phyloP scores from a whole-genome alignment of 2,113 vertebrate species.

The Muntiacus reevesi region DNA sequence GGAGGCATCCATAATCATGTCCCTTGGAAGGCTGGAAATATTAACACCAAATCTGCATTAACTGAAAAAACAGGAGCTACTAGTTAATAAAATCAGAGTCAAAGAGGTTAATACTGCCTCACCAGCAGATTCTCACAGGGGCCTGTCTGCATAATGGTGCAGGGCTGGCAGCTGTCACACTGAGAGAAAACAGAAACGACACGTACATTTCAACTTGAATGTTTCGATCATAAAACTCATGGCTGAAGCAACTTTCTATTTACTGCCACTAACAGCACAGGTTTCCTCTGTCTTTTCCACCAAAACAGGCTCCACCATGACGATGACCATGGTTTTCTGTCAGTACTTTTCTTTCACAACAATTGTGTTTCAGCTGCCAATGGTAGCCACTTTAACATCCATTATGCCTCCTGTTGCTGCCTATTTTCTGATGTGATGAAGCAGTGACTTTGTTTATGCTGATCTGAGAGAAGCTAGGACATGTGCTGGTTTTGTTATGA shows the following conservation, averaged over 20 bases:
- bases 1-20: slow-evolving; percentile 33
- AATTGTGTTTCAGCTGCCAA: neutral
- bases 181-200: slow-evolving; percentile 1
- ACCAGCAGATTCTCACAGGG: neutral
- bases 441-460: neutral
- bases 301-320: neutral
- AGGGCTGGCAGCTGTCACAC: neutral
- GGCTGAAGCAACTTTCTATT: neutral
- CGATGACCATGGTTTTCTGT: neutral
- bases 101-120: slow-evolving; percentile 30
- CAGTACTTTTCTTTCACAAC: neutral
- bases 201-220: neutral
- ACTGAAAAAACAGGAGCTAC: slow-evolving; percentile 27
- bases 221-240: neutral
- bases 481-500: neutral
- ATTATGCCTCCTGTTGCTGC: neutral
- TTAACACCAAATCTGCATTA: slow-evolving; percentile 29
- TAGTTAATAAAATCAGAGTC: neutral
- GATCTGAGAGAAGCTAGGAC: neutral
- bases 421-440: neutral
- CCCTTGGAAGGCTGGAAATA: slow-evolving; percentile 21
- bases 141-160: slow-evolving; percentile 26
- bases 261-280: neutral
- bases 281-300: neutral
- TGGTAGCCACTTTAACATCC: neutral